Percentiles rank a stretch among this genome's conserved stretches.
Conservation (phyloP, 2,888 invertebrate species). For the Achlya flavicornis region DNA sequence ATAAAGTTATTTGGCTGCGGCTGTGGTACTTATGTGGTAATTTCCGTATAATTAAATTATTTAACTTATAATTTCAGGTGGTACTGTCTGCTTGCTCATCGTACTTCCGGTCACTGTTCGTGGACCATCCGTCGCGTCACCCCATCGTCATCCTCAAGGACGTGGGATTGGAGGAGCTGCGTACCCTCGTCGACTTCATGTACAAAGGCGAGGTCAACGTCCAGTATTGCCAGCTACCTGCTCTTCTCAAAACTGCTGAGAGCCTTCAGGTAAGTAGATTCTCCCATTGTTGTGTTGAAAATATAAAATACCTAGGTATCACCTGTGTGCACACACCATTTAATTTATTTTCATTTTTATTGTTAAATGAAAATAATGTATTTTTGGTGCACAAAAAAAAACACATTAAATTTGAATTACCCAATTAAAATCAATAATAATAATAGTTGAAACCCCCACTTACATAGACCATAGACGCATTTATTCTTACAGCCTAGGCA, state of each 20-base stretch:
- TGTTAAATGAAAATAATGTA: too few relatives aligned
- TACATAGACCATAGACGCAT: too few relatives aligned
- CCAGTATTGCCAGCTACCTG: conserved; percentile 95
- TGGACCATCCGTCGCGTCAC: conserved; percentile 96
- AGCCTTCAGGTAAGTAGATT: conserved; percentile 88
- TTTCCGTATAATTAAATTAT: background rate
- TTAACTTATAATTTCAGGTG: conserved; percentile 83
- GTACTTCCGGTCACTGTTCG: conserved; percentile 96
- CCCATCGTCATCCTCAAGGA: conserved; percentile 97
- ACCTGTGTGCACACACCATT: too few relatives aligned
- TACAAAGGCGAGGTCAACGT: conserved; percentile 98
- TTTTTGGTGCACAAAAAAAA: too few relatives aligned
- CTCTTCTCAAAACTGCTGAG: conserved; percentile 95
- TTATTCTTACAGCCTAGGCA: too few relatives aligned
- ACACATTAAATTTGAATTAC: too few relatives aligned
- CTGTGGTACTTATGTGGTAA: too few relatives aligned
- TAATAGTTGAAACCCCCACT: too few relatives aligned
- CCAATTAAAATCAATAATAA: too few relatives aligned
- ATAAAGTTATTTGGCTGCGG: too few relatives aligned
- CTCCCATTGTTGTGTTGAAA: conserved; percentile 1
- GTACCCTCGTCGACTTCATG: conserved; percentile 97
- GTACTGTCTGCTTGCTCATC: conserved; percentile 97
- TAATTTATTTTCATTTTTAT: too few relatives aligned
- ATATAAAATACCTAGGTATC: too few relatives aligned
- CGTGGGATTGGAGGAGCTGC: conserved; percentile 95